Base-by-base conservation (phyloP, 2,888 invertebrate genomes). In the Papilio gigon region DNA sequence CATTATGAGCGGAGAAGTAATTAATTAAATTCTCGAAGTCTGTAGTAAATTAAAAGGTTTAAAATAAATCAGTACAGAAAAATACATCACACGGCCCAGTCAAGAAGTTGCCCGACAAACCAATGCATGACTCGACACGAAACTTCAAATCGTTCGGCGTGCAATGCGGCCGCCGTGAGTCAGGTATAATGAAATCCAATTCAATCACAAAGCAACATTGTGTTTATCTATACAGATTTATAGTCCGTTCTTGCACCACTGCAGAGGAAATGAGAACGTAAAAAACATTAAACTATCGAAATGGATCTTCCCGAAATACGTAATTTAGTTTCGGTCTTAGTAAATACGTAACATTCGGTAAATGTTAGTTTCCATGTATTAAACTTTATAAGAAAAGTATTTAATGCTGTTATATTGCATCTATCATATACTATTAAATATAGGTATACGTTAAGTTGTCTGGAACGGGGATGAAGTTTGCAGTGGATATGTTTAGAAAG, bases 201-300 rank as follows among this genome's bases (percentile, higher is more conserved):
- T 85, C 84, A 84, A 84, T 85, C 82, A 80, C 84, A 86, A 85
- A 87, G 88, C 89, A 90, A 89, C 90, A 86, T 84, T 83, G 87
- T 84, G 84, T 88, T 89, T 89, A 88, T 85, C 84, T 84, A 79
- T 76, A 77, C 79, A 81, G 84, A 83, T 83, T 85, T 84, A 84
- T 81, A 81, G 80, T 80, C 78, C 78, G 76, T 77, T 76, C 77
- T 83, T 81, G 80, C 81, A 79, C 83, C 80, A 86, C 81, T 85
- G 78, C 35, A 81, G 76, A 1, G 47, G 80, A 82, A 84, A 85
- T 83, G 84, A 82, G 83, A 77, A 73, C 83, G 81, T 82, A 80
- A 80, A 85, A 83, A 82, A 69, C 53, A 42, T 65, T 61, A 65
- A 64, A 14, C 27, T 60, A 53, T 60, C 47, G 42, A 63, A 71